Conservation (phyloP, 1,140 invertebrate genomes). For the Eurosta solidaginis region DNA sequence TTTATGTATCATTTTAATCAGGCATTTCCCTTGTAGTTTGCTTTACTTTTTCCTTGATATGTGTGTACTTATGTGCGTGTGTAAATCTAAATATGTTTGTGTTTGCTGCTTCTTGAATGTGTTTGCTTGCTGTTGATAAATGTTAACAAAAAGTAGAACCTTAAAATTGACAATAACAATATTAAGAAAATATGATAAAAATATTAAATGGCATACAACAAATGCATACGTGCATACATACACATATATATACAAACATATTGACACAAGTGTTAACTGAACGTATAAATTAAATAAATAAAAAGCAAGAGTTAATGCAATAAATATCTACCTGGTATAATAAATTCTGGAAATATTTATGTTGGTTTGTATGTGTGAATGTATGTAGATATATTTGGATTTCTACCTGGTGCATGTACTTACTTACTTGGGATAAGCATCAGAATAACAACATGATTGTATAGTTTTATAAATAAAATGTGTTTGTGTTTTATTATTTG, state of each 20-base stretch:
- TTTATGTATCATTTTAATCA: too few species aligned
- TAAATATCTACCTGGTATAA: constrained; percentile 6
- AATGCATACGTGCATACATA: too few species aligned
- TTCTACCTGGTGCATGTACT: not conserved
- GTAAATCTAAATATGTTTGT: not conserved
- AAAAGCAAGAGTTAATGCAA: not conserved
- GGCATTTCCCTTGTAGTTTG: too few species aligned
- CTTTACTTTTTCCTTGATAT: too few species aligned
- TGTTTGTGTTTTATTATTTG: not conserved
- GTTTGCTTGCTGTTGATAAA: not conserved
- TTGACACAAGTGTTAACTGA: constrained; percentile 19
- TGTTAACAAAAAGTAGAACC: not conserved
- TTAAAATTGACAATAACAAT: not conserved
- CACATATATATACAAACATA: not conserved
- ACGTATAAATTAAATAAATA: constrained; percentile 13
- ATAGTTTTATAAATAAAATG: too few species aligned
- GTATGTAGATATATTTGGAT: not conserved
- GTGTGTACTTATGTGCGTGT: too few species aligned
- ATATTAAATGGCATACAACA: too few species aligned
- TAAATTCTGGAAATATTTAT: not conserved
- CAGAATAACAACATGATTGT: not conserved
- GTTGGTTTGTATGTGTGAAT: too few species aligned
- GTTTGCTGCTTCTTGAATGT: not conserved
- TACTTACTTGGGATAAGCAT: not conserved
- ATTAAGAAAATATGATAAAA: too few species aligned